Base-by-base conservation (phyloP, 1,140 invertebrate genomes). In the Calephelis virginiensis region DNA sequence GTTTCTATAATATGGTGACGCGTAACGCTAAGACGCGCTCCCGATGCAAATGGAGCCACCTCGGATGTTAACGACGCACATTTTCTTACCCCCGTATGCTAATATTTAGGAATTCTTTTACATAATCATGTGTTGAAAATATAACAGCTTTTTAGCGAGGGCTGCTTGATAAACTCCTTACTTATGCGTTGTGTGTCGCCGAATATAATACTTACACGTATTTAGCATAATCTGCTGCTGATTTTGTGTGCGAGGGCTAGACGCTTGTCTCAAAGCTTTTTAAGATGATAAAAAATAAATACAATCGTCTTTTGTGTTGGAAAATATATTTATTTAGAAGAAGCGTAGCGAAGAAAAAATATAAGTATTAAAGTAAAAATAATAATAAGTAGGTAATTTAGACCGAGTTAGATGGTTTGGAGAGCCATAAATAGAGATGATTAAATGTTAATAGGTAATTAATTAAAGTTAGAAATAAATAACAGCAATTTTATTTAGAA, bases 121-220 rank as follows among this genome's bases (percentile, higher is more conserved):
- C 88, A 90, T 90, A 90, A 90, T 90, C 85, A 90, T 85, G 83
- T 86, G 86, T 86, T 87, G 82, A 87, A 90, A 90, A 87, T 86
- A 90, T 89, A 90, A 87, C 88, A 85, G 84, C 77, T 88, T 90
- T 87, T 86, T 89, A 87, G 80, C 75, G 75, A 80, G 81, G 80
- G 81, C 61, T 56, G 53, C 53, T 76, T 85, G 75, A 85, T 87
- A 82, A 85, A 82, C 79, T 81, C 72, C 71, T 84, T 82, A 78
- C 60, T 76, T 82, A 84, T 88, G 77, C 84, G 61, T 62, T 59
- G 66, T 71, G 64, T 75, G 74, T 77, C 73, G 68, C 72, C 67
- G 64, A 70, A 77, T 84, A 82, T 82, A 83, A 83, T 81, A 85
- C 79, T 74, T 80, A 77, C 70, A 63, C 72, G 79, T 83, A 82